Evolutionary conservation across 2,888 invertebrate genomes (phyloP), one percentile per base, ranked within the genome.

Genomic region (Macrophya alboannulata): DNA sequence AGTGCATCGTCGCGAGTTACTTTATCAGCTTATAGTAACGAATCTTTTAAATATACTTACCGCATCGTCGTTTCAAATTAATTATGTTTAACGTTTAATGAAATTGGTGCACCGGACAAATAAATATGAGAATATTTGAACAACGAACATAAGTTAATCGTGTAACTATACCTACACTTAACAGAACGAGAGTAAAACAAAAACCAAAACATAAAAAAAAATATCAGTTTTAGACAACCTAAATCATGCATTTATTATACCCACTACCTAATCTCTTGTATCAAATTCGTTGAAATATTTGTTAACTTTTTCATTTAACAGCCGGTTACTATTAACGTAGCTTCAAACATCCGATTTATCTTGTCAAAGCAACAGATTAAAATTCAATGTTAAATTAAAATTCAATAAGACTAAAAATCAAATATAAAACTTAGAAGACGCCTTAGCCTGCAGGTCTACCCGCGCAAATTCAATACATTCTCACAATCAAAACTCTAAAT

Each of bases 171-270:
- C 45, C 45, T 12, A 12, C 5, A 68, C 31, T 45, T 10, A 45
- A 45, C 25, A 21, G 4, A 25, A 74, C 21, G 21, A 45, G 45
- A 72, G n/a, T n/a, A n/a, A n/a, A n/a, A n/a, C n/a, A 9, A 74
- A 74, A n/a, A 85, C 1, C 1, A 31, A 3, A 31, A 31, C 1
- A 31, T 2, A n/a, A n/a, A n/a, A 31, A 31, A 1, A 31, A 31
- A 74, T 9, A 85, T 86, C 85, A 84, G 86, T 37, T 81, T 81
- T 48, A 45, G 62, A 21, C 31, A 65, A 43, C 40, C 31, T 85
- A 51, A 51, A 81, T 48, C 40, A 81, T 65, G 45, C 68, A 68
- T 85, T 77, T 81, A 85, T 81, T 77, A 84, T 40, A 72, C 45
- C 40, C 31, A 77, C 55, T 37, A 51, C 17, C 25, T 43, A 43